Evolutionary conservation across 2,797 vertebrate species (phyloP), one percentile per base, ranked within the genome.

Genomic region (Bovichtus diacanthus): DNA sequence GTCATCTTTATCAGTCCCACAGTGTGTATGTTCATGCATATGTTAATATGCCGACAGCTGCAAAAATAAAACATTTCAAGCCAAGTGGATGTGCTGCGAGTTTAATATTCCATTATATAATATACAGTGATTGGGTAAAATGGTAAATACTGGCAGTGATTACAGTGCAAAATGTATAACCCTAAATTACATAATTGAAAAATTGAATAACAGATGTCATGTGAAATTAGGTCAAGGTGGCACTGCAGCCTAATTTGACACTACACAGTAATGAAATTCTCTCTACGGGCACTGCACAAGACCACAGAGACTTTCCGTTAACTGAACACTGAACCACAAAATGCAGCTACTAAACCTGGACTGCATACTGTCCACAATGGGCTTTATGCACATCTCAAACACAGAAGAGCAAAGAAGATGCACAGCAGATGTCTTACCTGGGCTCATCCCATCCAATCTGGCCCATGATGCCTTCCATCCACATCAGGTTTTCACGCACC

Each of bases 401-500:
- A 51, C 5, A 23, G 1, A n/a, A 4, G 1, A 46, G 38, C 12
- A 38, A 56, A 61, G 12, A 15, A n/a, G 6, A 19, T 19, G 9
- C 23, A 25, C 0, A 53, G 36, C 13, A 38, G 34, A 25, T 53
- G 27, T 74, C 84, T 70, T 87, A 98, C 97, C 97, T 96, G 25
- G 97, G 96, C 38, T 97, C 96, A 59, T 98, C 96, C 90, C 92
- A 90, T 91, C 95, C 93, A 64, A 98, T 98, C 91, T 97, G 97
- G 50, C 97, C 94, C 91, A 96, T 97, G 88, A 98, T 95, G 50
- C 96, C 97, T 12, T 98, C 97, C 95, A 97, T 98, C 97, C 97
- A 98, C 85, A 98, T 96, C 89, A 97, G 95, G 76, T 98, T 95
- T 87, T 98, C 97, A 18, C 97, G 96, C 64, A 98, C 96, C 55